These are phyloP conservation scores for Chalcosyrphus nemorum DNA, from an alignment of 2,888 invertebrate species.

Conservation along the genomic window DNA sequence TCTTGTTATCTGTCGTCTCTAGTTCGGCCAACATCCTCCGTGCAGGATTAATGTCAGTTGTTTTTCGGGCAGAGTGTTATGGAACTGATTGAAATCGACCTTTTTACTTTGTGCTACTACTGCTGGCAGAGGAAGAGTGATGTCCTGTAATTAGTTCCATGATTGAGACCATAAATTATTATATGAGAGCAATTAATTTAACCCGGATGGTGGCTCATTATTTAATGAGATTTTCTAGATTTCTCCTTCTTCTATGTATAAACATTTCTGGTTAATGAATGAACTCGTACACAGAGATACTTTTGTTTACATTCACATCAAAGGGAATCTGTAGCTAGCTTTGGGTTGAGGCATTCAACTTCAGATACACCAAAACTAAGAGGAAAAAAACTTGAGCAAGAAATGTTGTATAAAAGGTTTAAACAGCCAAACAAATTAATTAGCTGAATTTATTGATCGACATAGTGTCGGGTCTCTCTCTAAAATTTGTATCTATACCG, in stretches of 20 bases:
- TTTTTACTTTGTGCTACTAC: no score
- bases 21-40: slow-evolving; percentile 26
- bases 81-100: slow-evolving; percentile 51
- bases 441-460: neutral
- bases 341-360: no score
- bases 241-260: neutral
- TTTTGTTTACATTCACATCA: no score
- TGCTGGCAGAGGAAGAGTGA: slow-evolving; percentile 44
- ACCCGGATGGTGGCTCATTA: slow-evolving; percentile 22
- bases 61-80: neutral
- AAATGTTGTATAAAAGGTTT: neutral
- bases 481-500: neutral
- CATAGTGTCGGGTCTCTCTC: neutral
- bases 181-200: slow-evolving; percentile 59
- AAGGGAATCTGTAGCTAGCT: no score
- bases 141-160: slow-evolving; percentile 63
- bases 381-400: neutral
- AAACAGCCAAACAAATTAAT: neutral
- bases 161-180: slow-evolving; percentile 66
- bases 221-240: slow-evolving; percentile 22
- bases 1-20: slow-evolving; percentile 60
- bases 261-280: no score
- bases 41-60: slow-evolving; percentile 42
- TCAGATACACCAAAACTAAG: neutral
- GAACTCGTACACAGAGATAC: no score